A percentile compares a stretch with the other conserved stretches of the same genome.
Evolutionary conservation across 2,797 vertebrate genomes (phyloP).

Genomic region (Hippoglossus hippoglossus): DNA sequence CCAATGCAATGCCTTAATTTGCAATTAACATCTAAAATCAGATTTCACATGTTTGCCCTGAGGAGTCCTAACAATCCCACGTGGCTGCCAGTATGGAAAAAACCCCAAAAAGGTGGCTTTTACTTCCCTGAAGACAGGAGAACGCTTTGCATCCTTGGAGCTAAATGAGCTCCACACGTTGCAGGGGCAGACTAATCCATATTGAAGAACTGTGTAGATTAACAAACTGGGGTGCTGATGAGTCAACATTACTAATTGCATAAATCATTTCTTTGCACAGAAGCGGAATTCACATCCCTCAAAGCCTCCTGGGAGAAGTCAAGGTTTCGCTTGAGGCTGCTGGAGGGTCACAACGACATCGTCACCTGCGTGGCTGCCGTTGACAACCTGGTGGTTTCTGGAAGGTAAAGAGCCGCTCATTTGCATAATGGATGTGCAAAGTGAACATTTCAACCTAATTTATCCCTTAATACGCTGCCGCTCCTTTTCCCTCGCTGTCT

Average conservation of each 20-base stretch:
- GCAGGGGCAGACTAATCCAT: conserved; percentile 65
- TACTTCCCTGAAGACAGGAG: conserved; percentile 54
- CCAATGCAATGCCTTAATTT: conserved; percentile 42
- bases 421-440: conserved; percentile 69
- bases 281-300: conserved; percentile 72
- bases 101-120: conserved; percentile 50
- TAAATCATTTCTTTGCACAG: conserved; percentile 69
- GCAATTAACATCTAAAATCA: conserved; percentile 58
- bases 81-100: conserved; percentile 61
- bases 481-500: conserved; percentile 35
- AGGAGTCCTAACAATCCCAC: conserved; percentile 57
- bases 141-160: conserved; percentile 63
- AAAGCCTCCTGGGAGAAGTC: conserved; percentile 81
- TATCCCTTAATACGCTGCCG: conserved; percentile 51
- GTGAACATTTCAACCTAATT: conserved; percentile 71
- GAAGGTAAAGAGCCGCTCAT: conserved; percentile 80
- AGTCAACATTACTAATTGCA: conserved; percentile 73
- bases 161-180: conserved; percentile 61
- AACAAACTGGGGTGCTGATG: conserved; percentile 54
- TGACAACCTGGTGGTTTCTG: conserved; percentile 87
- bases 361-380: conserved; percentile 85
- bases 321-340: conserved; percentile 82
- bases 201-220: conserved; percentile 61
- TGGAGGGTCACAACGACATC: conserved; percentile 88
- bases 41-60: conserved; percentile 54